Evolutionary conservation across 2,113 vertebrate genomes (phyloP).

Genomic region (Phoenicopterus ruber): DNA sequence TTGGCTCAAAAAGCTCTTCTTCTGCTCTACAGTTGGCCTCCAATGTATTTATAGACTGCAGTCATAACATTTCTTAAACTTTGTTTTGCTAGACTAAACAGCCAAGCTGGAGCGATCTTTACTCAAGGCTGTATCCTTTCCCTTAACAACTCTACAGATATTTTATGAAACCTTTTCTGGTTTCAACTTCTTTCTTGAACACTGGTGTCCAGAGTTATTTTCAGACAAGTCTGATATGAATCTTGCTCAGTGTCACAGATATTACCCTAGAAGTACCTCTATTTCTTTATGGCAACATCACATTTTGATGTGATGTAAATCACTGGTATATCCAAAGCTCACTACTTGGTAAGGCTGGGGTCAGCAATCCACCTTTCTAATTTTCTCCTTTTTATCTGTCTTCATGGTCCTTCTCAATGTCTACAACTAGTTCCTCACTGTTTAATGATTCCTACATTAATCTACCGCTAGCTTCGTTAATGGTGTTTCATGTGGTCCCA

Average conservation of each 20-base stretch:
- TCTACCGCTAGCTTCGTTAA: not conserved
- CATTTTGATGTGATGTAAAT: not conserved
- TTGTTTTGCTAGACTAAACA: not conserved
- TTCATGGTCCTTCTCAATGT: not conserved
- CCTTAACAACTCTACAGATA: not conserved
- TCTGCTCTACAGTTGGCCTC: not conserved
- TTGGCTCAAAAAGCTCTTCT: not conserved
- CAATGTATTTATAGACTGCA: not conserved
- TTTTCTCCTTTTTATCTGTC: not conserved
- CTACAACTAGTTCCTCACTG: not conserved
- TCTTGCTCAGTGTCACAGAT: not conserved
- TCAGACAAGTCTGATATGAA: not conserved
- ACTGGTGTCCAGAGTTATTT: not conserved
- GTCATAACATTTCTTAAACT: not conserved
- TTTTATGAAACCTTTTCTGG: not conserved
- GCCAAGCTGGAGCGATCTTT: not conserved
- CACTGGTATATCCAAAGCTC: not conserved
- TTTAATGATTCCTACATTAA: not conserved
- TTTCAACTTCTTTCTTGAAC: not conserved
- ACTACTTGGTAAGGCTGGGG: not conserved
- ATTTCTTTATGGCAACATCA: not conserved
- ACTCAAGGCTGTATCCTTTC: not conserved
- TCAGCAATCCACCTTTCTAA: not conserved
- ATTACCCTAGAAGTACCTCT: not conserved
- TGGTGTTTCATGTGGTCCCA: not conserved